Percentiles rank a stretch among this genome's conserved stretches.
Evolutionary conservation across 2,797 vertebrate species (phyloP).

Genomic region (Leuciscus waleckii): DNA sequence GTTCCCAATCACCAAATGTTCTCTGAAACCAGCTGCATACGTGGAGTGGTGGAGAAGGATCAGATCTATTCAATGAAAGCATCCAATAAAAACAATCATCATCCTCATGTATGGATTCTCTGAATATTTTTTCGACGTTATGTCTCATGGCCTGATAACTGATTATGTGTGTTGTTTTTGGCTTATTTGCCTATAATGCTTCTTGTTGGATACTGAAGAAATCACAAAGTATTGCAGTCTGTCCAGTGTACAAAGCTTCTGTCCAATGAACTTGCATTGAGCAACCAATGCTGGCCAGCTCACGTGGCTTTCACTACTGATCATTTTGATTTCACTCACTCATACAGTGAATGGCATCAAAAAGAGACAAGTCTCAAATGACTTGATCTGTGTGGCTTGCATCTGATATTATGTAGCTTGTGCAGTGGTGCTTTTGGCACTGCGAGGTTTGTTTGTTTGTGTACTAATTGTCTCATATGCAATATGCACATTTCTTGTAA

Average conservation of each 20-base stretch:
- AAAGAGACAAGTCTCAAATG: background rate
- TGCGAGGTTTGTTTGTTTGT: background rate
- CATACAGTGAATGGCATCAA: background rate
- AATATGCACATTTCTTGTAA: constrained; percentile 2
- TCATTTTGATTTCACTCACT: background rate
- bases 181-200: background rate
- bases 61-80: background rate
- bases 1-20: background rate
- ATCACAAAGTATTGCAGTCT: background rate
- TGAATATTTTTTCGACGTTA: background rate
- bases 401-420: background rate
- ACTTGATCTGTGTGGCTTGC: background rate
- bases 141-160: background rate
- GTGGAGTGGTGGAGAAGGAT: background rate
- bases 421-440: background rate
- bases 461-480: background rate
- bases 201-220: background rate
- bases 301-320: background rate
- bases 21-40: background rate
- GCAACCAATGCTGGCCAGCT: background rate
- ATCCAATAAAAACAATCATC: constrained; percentile 7
- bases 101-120: background rate
- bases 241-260: background rate
- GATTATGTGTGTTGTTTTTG: background rate
- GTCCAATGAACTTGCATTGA: background rate